Evolutionary conservation across 2,113 vertebrate species (phyloP).

Genomic region (Tachysurus vachellii): DNA sequence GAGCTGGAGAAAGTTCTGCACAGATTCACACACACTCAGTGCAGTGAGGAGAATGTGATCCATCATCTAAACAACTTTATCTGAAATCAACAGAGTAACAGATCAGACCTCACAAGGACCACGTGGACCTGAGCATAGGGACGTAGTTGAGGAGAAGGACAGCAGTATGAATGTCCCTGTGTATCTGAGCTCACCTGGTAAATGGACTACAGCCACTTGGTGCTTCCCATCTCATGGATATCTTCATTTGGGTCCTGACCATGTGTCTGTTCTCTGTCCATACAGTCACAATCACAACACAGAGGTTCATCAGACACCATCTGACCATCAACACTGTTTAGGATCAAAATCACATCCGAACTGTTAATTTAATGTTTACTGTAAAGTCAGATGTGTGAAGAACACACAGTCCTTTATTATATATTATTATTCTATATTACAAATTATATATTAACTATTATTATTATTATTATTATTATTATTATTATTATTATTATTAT

Average conservation of each 20-base stretch:
- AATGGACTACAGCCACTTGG: constrained; percentile 64
- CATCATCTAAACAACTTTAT: background rate
- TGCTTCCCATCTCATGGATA: constrained; percentile 75
- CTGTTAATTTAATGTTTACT: background rate
- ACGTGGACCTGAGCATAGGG: too few species aligned
- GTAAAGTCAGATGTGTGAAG: background rate
- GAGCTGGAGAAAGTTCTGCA: background rate
- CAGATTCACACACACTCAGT: background rate
- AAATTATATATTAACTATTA: too few species aligned
- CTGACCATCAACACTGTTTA: constrained; percentile 5
- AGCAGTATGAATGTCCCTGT: background rate
- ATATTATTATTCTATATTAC: too few species aligned
- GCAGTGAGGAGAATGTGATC: background rate
- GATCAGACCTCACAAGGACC: background rate
- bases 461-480: too few species aligned
- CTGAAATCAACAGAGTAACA: background rate
- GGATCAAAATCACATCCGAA: background rate
- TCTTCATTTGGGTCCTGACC: constrained; percentile 74
- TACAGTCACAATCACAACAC: constrained; percentile 55
- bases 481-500: too few species aligned
- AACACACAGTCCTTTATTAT: background rate
- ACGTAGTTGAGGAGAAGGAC: background rate
- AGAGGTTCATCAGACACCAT: constrained; percentile 40
- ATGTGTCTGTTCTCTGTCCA: constrained; percentile 47
- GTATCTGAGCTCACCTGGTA: constrained; percentile 68